Evolutionary conservation across 2,888 invertebrate species (phyloP), one percentile per base, ranked within the genome.

Genomic region (Drosophila subquinaria): DNA sequence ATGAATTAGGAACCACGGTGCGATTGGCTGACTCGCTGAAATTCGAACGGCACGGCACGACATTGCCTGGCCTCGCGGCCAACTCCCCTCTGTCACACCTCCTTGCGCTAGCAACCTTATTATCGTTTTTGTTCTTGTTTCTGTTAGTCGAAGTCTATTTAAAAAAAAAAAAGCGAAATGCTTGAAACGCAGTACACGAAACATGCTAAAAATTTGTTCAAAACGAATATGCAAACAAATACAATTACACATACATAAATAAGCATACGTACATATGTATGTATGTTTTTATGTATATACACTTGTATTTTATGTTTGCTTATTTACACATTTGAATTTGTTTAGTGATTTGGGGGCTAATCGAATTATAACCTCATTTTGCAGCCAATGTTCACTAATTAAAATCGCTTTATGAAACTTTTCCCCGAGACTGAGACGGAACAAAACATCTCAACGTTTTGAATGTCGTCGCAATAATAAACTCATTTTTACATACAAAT

Each of bases 391-490:
- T 50, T 68, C 68, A 80, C 89, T 69, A 57, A 74, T 72, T 69
- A 53, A 65, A 69, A 68, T 43, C 40, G 43, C 23, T 69, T 47
- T 27, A 33, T 23, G 45, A 33, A 56, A 59, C 47, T 43, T 79
- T 52, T 67, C 51, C 60, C 38, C 6, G 81, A 50, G 61, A 62
- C 38, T 6, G 81, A 45, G 61, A 60, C 70, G 57, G 48, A 64
- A 67, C 47, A 67, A 70, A 72, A 76, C 82, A 80, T 71, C 74
- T 69, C 73, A 55, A 67, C 82, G 69, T 74, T 72, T 9, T 74
- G 87, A 68, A 80, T 77, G 84, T 73, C 87, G 87, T 73, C 75
- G 89, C 74, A 80, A 88, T 73, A 84, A 86, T 84, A 84, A 84
- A 84, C 76, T 84, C 72, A 78, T 63, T 81, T 87, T 71, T 68